phyloP scores from a whole-genome alignment of 1,140 invertebrate genomes.

The Agrypnia vestita region DNA sequence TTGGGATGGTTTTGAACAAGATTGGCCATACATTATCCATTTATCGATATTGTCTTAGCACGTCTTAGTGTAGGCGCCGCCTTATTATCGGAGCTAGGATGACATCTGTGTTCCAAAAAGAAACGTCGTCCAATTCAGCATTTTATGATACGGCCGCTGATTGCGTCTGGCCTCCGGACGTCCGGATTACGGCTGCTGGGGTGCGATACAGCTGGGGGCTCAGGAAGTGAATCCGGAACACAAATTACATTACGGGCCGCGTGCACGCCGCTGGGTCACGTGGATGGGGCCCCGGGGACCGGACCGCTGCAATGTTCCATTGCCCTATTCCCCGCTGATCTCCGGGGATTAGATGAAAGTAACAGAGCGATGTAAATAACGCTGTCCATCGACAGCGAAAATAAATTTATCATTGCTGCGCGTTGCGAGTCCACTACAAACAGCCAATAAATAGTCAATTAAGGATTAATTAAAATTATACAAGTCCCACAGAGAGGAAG shows the following conservation, averaged over 20 bases:
- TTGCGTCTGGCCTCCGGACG: slow-evolving; percentile 1
- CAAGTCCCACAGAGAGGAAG: too few relatives aligned
- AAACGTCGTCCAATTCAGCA: background rate
- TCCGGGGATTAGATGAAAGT: background rate
- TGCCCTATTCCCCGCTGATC: too few relatives aligned
- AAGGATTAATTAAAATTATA: too few relatives aligned
- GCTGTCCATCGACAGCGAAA: background rate
- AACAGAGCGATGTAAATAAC: background rate
- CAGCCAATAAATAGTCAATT: too few relatives aligned
- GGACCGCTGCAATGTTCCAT: background rate
- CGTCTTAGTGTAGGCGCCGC: too few relatives aligned
- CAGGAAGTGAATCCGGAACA: slow-evolving; percentile 16
- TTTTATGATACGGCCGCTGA: slow-evolving; percentile 18
- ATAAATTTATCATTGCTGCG: too few relatives aligned
- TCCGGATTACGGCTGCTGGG: slow-evolving; percentile 1
- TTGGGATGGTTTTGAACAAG: too few relatives aligned
- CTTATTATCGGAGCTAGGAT: too few relatives aligned
- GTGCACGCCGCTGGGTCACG: background rate
- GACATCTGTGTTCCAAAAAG: background rate
- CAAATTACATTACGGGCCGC: slow-evolving; percentile 13
- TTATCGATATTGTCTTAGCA: too few relatives aligned
- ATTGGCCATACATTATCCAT: too few relatives aligned
- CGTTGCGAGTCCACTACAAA: too few relatives aligned
- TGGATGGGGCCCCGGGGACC: slow-evolving; percentile 15
- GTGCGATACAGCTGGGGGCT: slow-evolving; percentile 15